Conservation (phyloP, 2,888 invertebrate species). For the Pseudococcus longispinus region DNA sequence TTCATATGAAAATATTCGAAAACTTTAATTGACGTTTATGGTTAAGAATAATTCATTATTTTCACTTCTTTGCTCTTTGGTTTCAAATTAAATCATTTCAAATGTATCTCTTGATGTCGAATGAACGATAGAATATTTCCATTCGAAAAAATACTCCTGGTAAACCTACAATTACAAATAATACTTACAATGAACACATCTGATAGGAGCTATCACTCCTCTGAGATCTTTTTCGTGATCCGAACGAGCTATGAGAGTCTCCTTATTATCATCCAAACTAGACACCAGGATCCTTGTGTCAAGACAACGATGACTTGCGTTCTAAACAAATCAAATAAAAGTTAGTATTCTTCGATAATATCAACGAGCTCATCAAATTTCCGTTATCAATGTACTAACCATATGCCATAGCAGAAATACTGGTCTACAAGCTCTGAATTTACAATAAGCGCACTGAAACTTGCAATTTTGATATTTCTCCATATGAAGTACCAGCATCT, state of each 20-base stretch:
- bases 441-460: conserved; percentile 48
- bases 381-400: not conserved
- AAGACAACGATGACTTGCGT: not conserved
- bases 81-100: too few species aligned
- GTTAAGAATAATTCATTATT: too few species aligned
- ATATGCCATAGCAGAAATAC: conserved; percentile 44
- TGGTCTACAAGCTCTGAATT: conserved; percentile 41
- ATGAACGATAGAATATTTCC: not conserved
- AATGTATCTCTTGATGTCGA: too few species aligned
- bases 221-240: not conserved
- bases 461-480: not conserved
- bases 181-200: conserved; percentile 44
- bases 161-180: not conserved
- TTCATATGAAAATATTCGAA: too few species aligned
- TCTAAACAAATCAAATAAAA: not conserved
- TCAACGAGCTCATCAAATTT: not conserved
- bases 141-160: too few species aligned
- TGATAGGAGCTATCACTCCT: not conserved
- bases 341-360: not conserved
- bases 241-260: not conserved
- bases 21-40: too few species aligned
- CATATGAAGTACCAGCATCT: conserved; percentile 41
- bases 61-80: too few species aligned
- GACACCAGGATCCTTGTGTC: not conserved
- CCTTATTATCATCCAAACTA: conserved; percentile 23